These are phyloP conservation scores for Galaxias olidus DNA, from an alignment of 2,797 vertebrate genomes.

Conservation along the genomic window DNA sequence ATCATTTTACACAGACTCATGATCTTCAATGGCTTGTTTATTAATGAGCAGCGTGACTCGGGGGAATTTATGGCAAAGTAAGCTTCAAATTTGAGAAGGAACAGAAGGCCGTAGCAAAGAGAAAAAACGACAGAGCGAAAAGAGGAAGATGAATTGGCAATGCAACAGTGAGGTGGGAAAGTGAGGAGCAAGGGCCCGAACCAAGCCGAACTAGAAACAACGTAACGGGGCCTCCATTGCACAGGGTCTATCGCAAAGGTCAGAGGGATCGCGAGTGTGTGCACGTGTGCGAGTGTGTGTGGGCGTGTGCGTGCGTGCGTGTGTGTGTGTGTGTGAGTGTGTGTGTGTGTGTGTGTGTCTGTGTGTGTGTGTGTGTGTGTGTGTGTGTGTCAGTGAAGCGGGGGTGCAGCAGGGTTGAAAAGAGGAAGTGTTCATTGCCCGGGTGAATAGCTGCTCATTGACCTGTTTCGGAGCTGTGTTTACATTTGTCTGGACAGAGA, in stretches of 20 bases:
- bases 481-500: constrained; percentile 1
- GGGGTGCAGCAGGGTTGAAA: not conserved
- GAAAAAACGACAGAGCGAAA: not conserved
- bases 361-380: constrained; percentile 1
- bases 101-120: no score
- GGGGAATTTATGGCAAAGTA: no score
- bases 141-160: not conserved
- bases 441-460: constrained; percentile 7
- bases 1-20: no score
- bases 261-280: constrained; percentile 1
- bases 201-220: constrained; percentile 8
- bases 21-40: no score
- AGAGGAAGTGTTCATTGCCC: not conserved
- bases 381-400: not conserved
- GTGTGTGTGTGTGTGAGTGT: constrained; percentile 4
- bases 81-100: not conserved
- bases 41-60: no score
- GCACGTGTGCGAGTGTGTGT: no score
- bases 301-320: constrained; percentile 4
- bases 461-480: constrained; percentile 5
- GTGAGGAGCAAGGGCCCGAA: not conserved
- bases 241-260: constrained; percentile 1
- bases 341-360: not conserved
- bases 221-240: not conserved
- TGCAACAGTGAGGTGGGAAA: no score